These are phyloP conservation scores for Boulengeromyrus knoepffleri DNA, from an alignment of 2,113 vertebrate genomes.

Conservation along the genomic window DNA sequence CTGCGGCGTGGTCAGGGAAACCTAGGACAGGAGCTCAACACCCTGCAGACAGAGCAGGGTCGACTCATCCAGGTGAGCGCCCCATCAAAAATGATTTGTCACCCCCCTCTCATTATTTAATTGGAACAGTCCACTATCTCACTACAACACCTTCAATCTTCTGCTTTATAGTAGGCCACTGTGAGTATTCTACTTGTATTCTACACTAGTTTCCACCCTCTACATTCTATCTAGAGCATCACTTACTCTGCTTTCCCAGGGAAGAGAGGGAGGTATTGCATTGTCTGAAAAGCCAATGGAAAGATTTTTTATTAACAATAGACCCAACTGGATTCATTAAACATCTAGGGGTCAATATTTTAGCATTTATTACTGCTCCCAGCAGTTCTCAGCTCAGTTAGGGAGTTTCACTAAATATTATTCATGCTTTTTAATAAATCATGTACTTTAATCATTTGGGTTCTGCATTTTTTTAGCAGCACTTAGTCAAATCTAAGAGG, in stretches of 20 bases:
- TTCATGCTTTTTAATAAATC: slow-evolving; percentile 10
- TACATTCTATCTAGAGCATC: background rate
- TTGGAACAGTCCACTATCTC: background rate
- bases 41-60: slow-evolving; percentile 75
- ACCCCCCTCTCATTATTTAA: background rate
- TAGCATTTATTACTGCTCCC: background rate
- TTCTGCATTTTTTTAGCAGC: slow-evolving; percentile 11
- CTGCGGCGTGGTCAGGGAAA: slow-evolving; percentile 70
- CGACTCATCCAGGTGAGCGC: slow-evolving; percentile 72
- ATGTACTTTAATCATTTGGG: slow-evolving; percentile 9
- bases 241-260: background rate
- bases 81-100: background rate
- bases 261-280: background rate
- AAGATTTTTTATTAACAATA: background rate
- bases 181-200: background rate
- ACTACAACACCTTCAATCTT: background rate
- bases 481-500: slow-evolving; percentile 9
- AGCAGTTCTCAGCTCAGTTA: background rate
- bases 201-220: background rate
- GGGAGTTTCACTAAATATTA: background rate
- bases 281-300: background rate
- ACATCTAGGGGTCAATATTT: slow-evolving; percentile 2
- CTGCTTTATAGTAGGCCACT: background rate
- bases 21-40: slow-evolving; percentile 72
- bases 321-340: background rate